Percentiles rank a stretch among this genome's conserved stretches.
These are phyloP conservation scores for fruit fly (Drosophila melanogaster) DNA, from an alignment of 1,140 invertebrate species.

Conservation along the genomic window DNA sequence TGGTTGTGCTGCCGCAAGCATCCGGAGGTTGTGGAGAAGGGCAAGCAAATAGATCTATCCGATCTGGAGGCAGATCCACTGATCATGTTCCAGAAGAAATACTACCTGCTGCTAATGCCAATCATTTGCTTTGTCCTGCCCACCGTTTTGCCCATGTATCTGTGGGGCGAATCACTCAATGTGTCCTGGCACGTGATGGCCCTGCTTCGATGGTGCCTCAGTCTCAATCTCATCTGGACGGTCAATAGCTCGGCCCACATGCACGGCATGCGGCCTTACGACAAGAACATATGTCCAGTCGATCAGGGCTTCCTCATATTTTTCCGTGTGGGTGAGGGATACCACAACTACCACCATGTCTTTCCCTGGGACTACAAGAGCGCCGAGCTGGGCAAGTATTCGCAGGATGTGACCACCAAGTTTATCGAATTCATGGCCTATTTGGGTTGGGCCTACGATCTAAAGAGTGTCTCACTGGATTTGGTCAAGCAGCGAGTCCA, in stretches of 20 bases:
- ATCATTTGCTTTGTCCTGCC: not conserved
- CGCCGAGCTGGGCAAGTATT: not conserved
- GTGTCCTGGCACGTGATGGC: not conserved
- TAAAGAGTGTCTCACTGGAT: not conserved
- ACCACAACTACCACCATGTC: constrained; percentile 1
- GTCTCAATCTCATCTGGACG: not conserved
- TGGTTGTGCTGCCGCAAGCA: not conserved
- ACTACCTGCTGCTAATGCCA: not conserved
- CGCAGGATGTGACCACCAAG: not conserved
- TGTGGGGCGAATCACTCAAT: not conserved
- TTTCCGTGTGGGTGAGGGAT: not conserved
- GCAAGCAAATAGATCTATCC: not conserved
- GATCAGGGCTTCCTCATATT: not conserved
- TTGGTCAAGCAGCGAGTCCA: not conserved
- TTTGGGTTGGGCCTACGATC: not conserved
- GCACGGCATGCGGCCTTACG: not conserved
- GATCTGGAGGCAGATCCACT: not conserved
- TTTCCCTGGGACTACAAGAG: constrained; percentile 1
- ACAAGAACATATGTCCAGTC: not conserved
- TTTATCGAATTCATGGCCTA: not conserved
- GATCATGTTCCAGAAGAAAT: not conserved
- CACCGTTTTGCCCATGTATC: not conserved
- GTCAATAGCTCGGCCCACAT: not conserved
- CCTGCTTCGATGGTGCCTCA: not conserved
- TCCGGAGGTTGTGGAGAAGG: not conserved